Evolutionary conservation across 2,113 vertebrate species (phyloP), one percentile per base, ranked within the genome.

Genomic region (Monopterus albus): DNA sequence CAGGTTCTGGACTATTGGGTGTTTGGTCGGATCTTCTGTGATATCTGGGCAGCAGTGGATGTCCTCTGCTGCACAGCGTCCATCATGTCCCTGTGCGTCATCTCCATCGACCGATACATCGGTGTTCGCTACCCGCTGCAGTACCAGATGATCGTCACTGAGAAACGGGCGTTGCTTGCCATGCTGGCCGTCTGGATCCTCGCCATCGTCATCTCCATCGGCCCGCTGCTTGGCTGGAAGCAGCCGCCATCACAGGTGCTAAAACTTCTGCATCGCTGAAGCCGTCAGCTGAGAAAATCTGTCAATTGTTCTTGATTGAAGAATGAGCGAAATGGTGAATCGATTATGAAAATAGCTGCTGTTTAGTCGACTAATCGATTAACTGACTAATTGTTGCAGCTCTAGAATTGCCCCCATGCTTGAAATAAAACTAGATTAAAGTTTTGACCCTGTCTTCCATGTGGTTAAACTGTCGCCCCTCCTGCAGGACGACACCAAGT

Each of bases 21-120:
- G 36, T 89, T 90, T 18, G 85, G 89, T 3, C 79, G 83, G 7
- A 78, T 89, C 53, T 87, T 90, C 78, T 90, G 89, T 6, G 87
- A 90, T 58, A 80, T 90, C 64, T 90, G 89, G 89, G 87, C 89
- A 0, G 87, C 87, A 5, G 83, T 90, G 81, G 89, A 90, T 29
- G 89, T 90, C 1, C 64, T 90, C 33, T 90, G 89, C 72, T 90
- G 89, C 75, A 87, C 89, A 0, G 89, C 89, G 0, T 90, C 89
- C 78, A 90, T 90, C 79, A 85, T 87, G 87, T 89, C 87, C 8
- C 78, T 90, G 45, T 90, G 89, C 3, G 82, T 69, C 50, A 90
- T 90, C 50, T 90, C 89, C 72, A 89, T 90, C 3, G 89, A 90
- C 61, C 87, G 89, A 0, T 90, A 89, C 75, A 66, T 89, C 3